Evolutionary conservation across 2,888 invertebrate genomes (phyloP).

Genomic region (Dolichomitus sp.): DNA sequence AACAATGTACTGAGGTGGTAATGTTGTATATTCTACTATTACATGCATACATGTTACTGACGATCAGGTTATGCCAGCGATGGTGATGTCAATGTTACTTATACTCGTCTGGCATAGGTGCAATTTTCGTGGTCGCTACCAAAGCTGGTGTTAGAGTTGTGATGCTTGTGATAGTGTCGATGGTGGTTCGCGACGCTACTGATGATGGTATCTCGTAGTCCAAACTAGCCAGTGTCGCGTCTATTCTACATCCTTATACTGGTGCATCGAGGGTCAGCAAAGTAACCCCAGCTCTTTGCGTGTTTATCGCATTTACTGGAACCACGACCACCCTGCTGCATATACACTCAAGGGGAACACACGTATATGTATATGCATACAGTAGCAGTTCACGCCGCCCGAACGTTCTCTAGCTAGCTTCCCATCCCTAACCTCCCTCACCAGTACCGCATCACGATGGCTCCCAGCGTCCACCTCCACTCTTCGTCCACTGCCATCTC

Average conservation of each 20-base stretch:
- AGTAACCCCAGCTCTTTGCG: conserved; percentile 11
- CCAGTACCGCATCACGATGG: conserved; percentile 54
- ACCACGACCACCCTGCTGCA: neutral
- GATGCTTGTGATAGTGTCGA: neutral
- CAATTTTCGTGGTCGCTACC: conserved; percentile 16
- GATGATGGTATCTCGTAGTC: conserved; percentile 10
- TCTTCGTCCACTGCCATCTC: conserved; percentile 34
- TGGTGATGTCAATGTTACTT: conserved; percentile 20
- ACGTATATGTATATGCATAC: neutral
- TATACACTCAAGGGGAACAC: neutral
- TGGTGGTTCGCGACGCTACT: neutral
- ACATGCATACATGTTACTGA: neutral
- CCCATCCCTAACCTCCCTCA: conserved; percentile 34
- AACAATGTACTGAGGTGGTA: conserved; percentile 11
- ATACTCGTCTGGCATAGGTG: conserved; percentile 15
- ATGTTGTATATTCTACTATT: conserved; percentile 19
- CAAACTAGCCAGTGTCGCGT: conserved; percentile 38
- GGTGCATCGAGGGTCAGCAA: conserved; percentile 5
- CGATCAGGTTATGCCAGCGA: conserved; percentile 16
- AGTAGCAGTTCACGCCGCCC: conserved; percentile 18
- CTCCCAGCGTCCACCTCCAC: conserved; percentile 45
- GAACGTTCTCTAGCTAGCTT: conserved; percentile 20
- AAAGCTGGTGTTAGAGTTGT: neutral
- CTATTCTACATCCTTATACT: conserved; percentile 20
- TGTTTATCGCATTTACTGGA: neutral